Base-by-base conservation (phyloP, 1,140 invertebrate species). In the Antheraea pernyi region DNA sequence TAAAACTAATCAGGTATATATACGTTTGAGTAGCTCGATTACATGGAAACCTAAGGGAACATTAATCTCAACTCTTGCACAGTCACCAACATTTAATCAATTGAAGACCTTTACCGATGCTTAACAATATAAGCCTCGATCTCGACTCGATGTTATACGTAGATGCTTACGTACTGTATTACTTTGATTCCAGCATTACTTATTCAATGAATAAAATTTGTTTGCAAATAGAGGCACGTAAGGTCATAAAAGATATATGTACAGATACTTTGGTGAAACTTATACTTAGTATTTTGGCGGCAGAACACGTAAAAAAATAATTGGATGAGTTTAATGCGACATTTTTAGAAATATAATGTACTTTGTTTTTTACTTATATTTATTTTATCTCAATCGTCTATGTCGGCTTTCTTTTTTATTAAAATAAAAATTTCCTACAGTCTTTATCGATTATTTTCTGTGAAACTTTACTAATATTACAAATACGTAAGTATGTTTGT, bases 11-110 rank as follows among this genome's bases (percentile, higher is more conserved):
- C 11, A 65, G 42, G 64, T 53, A 19, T 53, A 19, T 46, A 9
- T 46, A 9, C n/a, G 39, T 46, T 46, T 65, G 37, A 59, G 11
- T n/a, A 37, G 53, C 22, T 19, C 48, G 53, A 67, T 59, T 59
- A 67, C 53, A 58, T 53, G 48, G 60, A 59, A 48, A 59, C 64
- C 10, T 65, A 19, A 65, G n/a, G 19, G 46, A 37, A 60, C 79
- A 82, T 88, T 80, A 86, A 84, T 85, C 84, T 81, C 64, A 59
- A 42, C 68, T 68, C 61, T 46, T 80, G 85, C 81, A 72, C 64
- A 83, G 76, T 88, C 86, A 88, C 81, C 79, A 76, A 73, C 65
- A 75, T 79, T 79, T 77, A 81, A 86, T 88, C 82, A 86, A 86
- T 88, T 77, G 46, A 53, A 53, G 46, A 53, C 16, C 46, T 53